Conservation (phyloP, 1,140 invertebrate species). For the Drosophila carrolli region DNA sequence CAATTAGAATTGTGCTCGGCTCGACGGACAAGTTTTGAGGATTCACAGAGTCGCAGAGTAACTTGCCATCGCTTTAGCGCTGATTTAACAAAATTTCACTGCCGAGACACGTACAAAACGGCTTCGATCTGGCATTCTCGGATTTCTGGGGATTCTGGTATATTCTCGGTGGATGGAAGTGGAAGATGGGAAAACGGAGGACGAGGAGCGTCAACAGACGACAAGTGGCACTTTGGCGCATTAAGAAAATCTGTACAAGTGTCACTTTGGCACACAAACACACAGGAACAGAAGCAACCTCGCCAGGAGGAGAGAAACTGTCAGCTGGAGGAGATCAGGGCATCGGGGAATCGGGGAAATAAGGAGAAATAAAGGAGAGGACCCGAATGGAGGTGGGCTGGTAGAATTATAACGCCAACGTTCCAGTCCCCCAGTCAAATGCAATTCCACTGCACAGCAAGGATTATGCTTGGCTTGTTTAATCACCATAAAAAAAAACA, state of each 20-base stretch:
- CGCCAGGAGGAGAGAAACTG: conserved; percentile 17
- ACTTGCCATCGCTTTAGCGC: conserved; percentile 47
- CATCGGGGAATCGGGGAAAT: background rate
- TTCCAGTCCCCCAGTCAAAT: conserved; percentile 45
- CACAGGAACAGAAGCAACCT: conserved; percentile 20
- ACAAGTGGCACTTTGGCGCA: conserved; percentile 82
- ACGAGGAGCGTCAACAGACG: conserved; percentile 73
- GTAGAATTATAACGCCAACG: conserved; percentile 80
- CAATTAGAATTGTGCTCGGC: conserved; percentile 59
- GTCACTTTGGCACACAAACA: conserved; percentile 76
- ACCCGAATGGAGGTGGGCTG: conserved; percentile 23
- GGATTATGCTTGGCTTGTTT: conserved; percentile 74
- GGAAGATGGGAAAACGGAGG: conserved; percentile 9
- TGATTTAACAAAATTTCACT: conserved; percentile 77
- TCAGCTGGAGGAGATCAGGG: conserved; percentile 30
- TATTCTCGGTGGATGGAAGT: no score
- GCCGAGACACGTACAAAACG: conserved; percentile 70
- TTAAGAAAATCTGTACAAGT: conserved; percentile 83
- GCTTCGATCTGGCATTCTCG: conserved; percentile 58
- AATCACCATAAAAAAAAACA: conserved; percentile 63
- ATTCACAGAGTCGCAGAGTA: conserved; percentile 5
- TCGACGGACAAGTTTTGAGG: conserved; percentile 46
- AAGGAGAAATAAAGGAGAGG: background rate
- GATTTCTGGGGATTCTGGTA: conserved; percentile 2
- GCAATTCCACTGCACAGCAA: conserved; percentile 70